Base-by-base conservation (phyloP, 2,888 invertebrate genomes). In the Smittia sp. region DNA sequence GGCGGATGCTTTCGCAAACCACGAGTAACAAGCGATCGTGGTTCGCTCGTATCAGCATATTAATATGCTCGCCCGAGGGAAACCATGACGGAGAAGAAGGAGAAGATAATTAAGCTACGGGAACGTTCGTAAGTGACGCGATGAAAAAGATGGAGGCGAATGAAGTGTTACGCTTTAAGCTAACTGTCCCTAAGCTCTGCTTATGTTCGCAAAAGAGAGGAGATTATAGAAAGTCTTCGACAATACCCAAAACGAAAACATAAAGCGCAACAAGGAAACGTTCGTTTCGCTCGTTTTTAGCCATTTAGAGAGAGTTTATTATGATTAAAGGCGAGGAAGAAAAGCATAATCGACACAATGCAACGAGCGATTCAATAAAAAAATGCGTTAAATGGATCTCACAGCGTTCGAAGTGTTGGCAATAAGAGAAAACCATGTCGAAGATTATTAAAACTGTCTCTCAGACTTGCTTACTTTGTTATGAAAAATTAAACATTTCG, bases 171-270 rank as follows among this genome's bases (percentile, higher is more conserved):
- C n/a, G n/a, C n/a, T n/a, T n/a, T n/a, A n/a, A n/a, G n/a, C n/a
- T n/a, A n/a, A n/a, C n/a, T n/a, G n/a, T n/a, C n/a, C n/a, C n/a
- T n/a, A n/a, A n/a, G n/a, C n/a, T n/a, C n/a, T n/a, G n/a, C n/a
- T 32, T 32, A 32, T 32, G 32, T 32, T 32, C 69, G 69, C 58
- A 22, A 58, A 58, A 6, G 58, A 58, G 58, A 58, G 22, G 25
- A 25, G 69, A 70, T 70, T 70, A 70, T 54, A 70, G 69, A 70
- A 70, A 70, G 69, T 70, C 18, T 58, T 58, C 58, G n/a, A 58
- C 58, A 58, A 58, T 22, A 22, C 22, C 58, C 15, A n/a, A 15
- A 11, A 58, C n/a, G 52, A 15, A 6, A 52, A 52, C 52, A 52
- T 52, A n/a, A 52, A 52, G 58, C 22, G 58, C 58, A 58, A 58